Conservation (phyloP, 2,888 invertebrate species). For the Epinotia nisella region DNA sequence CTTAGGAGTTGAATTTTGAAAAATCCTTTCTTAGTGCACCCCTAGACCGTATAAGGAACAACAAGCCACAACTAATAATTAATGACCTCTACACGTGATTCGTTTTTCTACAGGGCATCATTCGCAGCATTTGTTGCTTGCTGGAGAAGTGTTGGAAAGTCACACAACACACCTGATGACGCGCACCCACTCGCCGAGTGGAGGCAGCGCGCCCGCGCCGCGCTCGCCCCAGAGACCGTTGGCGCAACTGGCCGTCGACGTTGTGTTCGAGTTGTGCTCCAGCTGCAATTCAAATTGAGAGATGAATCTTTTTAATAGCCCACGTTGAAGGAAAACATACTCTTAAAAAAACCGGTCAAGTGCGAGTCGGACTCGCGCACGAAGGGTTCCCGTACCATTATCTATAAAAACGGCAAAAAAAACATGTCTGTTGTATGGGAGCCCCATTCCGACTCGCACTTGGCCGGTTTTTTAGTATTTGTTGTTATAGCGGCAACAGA, state of each 20-base stretch:
- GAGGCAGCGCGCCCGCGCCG: slow-evolving; percentile 94
- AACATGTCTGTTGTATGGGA: no score
- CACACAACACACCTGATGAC: slow-evolving; percentile 66
- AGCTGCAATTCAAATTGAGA: slow-evolving; percentile 71
- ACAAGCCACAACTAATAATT: no score
- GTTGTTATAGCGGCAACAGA: no score
- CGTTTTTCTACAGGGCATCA: neutral
- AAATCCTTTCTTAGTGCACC: no score
- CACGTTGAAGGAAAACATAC: neutral
- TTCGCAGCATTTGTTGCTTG: neutral
- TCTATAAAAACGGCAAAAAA: no score
- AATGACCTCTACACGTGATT: neutral
- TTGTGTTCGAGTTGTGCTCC: slow-evolving; percentile 82
- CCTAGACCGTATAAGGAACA: no score
- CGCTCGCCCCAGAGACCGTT: slow-evolving; percentile 91
- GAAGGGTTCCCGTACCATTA: no score
- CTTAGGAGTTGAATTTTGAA: no score
- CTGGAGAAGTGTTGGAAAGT: neutral
- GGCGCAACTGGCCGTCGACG: slow-evolving; percentile 59
- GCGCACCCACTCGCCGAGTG: slow-evolving; percentile 95
- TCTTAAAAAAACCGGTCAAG: no score
- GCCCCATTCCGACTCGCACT: no score
- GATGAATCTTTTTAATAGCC: neutral
- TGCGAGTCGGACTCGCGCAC: no score
- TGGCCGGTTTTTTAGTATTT: no score